Evolutionary conservation across 2,113 vertebrate species (phyloP).

Genomic region (Periophthalmodon schlosseri): DNA sequence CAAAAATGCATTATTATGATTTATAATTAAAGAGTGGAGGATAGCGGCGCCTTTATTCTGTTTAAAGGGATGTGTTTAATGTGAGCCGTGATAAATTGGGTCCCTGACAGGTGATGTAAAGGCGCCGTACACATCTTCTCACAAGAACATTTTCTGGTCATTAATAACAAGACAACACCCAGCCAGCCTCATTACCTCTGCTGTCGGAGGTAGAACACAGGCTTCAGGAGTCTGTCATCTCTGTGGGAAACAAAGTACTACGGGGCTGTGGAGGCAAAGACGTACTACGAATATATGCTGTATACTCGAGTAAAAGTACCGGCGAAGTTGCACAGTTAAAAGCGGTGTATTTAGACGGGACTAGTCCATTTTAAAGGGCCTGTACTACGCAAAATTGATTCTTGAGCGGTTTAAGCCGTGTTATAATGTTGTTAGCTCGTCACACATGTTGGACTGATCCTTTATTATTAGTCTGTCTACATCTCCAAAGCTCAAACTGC

Average conservation of each 20-base stretch:
- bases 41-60: neutral
- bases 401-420: too few species aligned
- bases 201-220: slow-evolving; percentile 21
- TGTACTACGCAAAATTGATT: too few species aligned
- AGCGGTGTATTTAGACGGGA: too few species aligned
- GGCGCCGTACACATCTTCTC: slow-evolving; percentile 33
- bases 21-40: neutral
- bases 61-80: slow-evolving; percentile 6
- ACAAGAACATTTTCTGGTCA: slow-evolving; percentile 52
- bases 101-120: slow-evolving; percentile 44
- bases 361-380: too few species aligned
- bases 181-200: slow-evolving; percentile 51
- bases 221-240: slow-evolving; percentile 52
- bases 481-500: too few species aligned
- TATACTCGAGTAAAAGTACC: too few species aligned
- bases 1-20: neutral
- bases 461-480: too few species aligned
- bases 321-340: too few species aligned
- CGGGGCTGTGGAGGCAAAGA: slow-evolving; percentile 22
- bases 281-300: too few species aligned
- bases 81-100: slow-evolving; percentile 37
- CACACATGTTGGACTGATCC: too few species aligned
- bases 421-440: too few species aligned
- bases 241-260: slow-evolving; percentile 30
- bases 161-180: slow-evolving; percentile 48